Conservation (phyloP, 2,113 vertebrate species). For the Microcebus lehilahytsara region DNA sequence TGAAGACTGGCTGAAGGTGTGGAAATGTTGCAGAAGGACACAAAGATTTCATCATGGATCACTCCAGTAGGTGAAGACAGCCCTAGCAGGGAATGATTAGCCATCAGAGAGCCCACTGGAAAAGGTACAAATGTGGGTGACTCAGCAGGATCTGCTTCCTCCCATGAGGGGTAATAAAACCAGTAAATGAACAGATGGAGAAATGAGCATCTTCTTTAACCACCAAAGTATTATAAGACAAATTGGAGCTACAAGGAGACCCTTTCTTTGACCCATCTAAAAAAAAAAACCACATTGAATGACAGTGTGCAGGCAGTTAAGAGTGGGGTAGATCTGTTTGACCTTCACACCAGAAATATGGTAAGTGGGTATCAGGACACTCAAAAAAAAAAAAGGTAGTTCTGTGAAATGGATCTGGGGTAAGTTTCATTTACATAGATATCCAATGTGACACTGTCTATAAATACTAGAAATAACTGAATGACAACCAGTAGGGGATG, state of each 20-base stretch:
- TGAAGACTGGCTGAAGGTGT: neutral
- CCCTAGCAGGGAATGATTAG: neutral
- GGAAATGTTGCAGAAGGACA: neutral
- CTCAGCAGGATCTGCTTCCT: neutral
- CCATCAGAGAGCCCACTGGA: neutral
- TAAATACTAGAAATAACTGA: slow-evolving; percentile 8
- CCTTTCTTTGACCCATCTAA: neutral
- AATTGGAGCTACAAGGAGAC: neutral
- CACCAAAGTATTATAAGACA: neutral
- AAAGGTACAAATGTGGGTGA: neutral
- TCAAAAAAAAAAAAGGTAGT: neutral
- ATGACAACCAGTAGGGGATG: neutral
- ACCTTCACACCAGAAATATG: neutral
- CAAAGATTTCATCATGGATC: neutral
- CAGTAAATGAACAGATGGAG: slow-evolving; percentile 20
- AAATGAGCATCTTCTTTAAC: slow-evolving; percentile 29
- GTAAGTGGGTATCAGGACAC: neutral
- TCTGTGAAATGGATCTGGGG: neutral
- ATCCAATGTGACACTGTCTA: neutral
- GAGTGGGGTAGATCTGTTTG: neutral
- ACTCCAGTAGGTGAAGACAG: neutral
- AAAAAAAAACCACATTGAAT: neutral
- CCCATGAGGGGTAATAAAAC: neutral
- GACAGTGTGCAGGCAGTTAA: neutral
- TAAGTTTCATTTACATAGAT: neutral